A percentile compares a stretch with the other conserved stretches of the same genome.
Conservation (phyloP, 2,113 vertebrate genomes). For the Cnemophilus loriae region DNA sequence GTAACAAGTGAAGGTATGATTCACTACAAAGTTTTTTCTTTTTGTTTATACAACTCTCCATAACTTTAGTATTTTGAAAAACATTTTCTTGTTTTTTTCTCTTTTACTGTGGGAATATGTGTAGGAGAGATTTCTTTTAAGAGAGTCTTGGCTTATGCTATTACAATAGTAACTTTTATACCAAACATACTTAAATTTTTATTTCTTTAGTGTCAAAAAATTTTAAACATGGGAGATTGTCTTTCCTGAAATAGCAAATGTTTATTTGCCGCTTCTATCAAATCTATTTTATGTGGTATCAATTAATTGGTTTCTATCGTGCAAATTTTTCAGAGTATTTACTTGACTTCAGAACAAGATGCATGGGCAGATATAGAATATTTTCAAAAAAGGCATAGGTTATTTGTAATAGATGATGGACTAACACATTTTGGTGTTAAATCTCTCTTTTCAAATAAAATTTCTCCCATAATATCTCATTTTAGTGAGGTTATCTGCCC, state of each 20-base stretch:
- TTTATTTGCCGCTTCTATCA: background rate
- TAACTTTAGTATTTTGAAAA: background rate
- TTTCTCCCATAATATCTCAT: background rate
- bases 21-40: background rate
- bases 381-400: background rate
- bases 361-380: background rate
- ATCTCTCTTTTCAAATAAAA: background rate
- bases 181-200: background rate
- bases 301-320: background rate
- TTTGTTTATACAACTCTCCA: background rate
- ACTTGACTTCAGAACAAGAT: background rate
- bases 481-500: background rate
- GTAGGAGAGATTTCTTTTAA: background rate
- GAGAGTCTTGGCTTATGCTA: background rate
- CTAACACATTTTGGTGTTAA: background rate
- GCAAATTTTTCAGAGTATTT: background rate
- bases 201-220: constrained; percentile 2
- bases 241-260: background rate
- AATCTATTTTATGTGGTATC: background rate
- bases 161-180: background rate
- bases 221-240: background rate
- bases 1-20: background rate
- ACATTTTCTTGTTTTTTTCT: background rate
- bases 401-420: background rate
- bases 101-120: background rate